These are phyloP conservation scores for Meles meles DNA, from an alignment of 2,113 vertebrate genomes.

Conservation along the genomic window DNA sequence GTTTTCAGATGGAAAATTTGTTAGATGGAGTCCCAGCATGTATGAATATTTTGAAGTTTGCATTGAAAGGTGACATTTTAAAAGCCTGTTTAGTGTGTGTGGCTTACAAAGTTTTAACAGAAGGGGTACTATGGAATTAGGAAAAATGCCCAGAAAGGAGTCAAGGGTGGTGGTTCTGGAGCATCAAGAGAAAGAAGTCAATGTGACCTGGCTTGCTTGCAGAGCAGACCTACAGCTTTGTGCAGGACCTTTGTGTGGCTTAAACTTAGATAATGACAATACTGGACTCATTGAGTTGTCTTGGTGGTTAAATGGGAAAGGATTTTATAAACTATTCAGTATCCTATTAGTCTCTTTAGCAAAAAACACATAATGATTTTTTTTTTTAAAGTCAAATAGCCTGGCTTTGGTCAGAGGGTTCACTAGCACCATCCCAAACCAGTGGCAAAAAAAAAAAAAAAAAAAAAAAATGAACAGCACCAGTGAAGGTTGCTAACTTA, in stretches of 20 bases:
- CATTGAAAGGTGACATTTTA: neutral
- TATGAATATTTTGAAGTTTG: neutral
- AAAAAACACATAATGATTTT: neutral
- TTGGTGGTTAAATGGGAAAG: neutral
- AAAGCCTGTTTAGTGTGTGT: neutral
- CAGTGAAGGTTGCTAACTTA: neutral
- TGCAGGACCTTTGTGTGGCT: neutral
- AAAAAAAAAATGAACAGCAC: neutral
- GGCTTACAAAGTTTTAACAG: constrained; percentile 10
- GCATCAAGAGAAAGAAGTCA: neutral
- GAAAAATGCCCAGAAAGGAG: neutral
- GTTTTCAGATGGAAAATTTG: neutral
- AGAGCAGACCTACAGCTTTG: neutral
- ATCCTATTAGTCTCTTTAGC: neutral
- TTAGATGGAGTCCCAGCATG: neutral
- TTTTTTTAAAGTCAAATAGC: neutral
- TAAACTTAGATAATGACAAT: neutral
- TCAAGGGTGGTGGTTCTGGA: neutral
- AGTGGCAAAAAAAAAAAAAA: neutral
- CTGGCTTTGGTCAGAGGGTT: neutral
- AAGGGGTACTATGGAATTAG: neutral
- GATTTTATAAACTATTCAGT: neutral
- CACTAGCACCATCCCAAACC: neutral
- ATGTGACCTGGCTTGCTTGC: neutral
- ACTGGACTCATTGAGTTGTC: neutral